Base-by-base conservation (phyloP, 2,888 invertebrate species). In the Tryphoninae sp. region DNA sequence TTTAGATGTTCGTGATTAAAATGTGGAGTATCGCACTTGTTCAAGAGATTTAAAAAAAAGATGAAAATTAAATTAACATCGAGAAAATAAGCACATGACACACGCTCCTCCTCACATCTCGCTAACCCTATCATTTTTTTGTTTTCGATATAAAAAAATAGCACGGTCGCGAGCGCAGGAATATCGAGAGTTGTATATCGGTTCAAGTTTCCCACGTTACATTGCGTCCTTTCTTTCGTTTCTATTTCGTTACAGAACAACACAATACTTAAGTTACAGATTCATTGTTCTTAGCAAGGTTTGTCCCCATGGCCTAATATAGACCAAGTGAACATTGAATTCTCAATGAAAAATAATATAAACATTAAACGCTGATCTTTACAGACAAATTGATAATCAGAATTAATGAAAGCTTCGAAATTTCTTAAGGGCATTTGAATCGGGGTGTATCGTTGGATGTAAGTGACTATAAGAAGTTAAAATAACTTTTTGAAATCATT, bases 101-200 rank as follows among this genome's bases (percentile, higher is more conserved):
- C 85, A 82, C 72, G 83, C 82, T 87, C 84, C 85, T 86, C 74
- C 33, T 33, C 71, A 82, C 74, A 86, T 83, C 80, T 81, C 67
- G 74, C 71, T 78, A 79, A 45, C 51, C 72, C 76, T 72, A 76
- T 71, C 65, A 59, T 71, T 67, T 69, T 55, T 53, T 73, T 19
- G n/a, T 19, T 86, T 80, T 82, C 87, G 87, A 88, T 89, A 89
- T 89, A 91, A 90, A 90, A 77, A 91, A 91, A 91, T 90, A 91
- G 87, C 87, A 87, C 86, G 88, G 89, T 86, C 82, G 86, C 84
- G 87, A 88, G 84, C 87, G 86, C 83, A 81, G 83, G 82, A 84
- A 84, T 81, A 84, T 84, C 81, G 82, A 83, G 33, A 33, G 80
- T 81, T 78, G 77, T 69, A 26, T 78, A 72, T 65, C 72, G 78